phyloP scores from a whole-genome alignment of 2,888 invertebrate genomes.

The Lithophane ornitopus region DNA sequence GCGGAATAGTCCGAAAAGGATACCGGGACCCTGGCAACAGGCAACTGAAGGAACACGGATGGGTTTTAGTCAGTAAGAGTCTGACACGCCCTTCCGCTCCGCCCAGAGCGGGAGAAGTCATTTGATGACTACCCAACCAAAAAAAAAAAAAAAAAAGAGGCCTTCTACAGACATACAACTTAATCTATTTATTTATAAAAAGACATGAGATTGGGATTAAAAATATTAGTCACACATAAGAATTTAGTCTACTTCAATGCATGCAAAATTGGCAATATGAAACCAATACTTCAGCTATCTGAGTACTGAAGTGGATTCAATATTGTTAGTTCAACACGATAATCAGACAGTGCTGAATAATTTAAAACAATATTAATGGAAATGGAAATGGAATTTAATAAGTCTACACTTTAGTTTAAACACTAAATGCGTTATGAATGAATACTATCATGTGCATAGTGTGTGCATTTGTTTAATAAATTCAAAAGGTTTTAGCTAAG shows the following conservation, averaged over 20 bases:
- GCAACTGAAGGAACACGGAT: no score
- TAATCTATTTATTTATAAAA: not conserved
- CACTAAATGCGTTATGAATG: not conserved
- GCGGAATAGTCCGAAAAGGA: no score
- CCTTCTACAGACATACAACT: not conserved
- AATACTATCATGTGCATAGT: not conserved
- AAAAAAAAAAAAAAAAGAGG: no score
- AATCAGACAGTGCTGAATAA: not conserved
- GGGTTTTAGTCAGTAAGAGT: no score
- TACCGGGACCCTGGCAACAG: no score
- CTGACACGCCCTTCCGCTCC: no score
- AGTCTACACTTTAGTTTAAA: not conserved
- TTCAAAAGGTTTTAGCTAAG: conserved; percentile 25
- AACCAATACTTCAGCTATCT: not conserved
- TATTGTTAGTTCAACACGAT: not conserved
- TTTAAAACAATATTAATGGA: not conserved
- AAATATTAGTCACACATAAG: conserved; percentile 1
- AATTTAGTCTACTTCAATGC: not conserved
- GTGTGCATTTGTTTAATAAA: not conserved
- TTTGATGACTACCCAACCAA: no score
- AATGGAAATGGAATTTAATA: not conserved
- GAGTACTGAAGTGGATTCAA: not conserved
- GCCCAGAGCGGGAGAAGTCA: no score
- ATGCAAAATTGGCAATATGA: not conserved
- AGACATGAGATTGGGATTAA: not conserved